Evolutionary conservation across 2,888 invertebrate species (phyloP).

Genomic region (Pyralis farinalis): DNA sequence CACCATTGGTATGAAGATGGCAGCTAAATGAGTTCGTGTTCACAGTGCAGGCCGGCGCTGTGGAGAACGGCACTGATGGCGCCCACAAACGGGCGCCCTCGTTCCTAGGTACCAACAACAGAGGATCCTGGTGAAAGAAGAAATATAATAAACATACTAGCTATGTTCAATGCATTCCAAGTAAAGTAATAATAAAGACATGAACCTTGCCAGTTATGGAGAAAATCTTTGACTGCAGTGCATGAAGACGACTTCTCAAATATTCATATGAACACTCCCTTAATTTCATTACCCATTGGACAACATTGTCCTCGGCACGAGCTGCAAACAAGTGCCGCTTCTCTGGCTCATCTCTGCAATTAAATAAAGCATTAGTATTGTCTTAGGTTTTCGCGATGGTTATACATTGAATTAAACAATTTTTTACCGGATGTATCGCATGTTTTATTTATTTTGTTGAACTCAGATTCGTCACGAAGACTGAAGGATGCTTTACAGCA

Average conservation of each 20-base stretch:
- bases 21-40: constrained; percentile 69
- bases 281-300: constrained; percentile 85
- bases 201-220: constrained; percentile 85
- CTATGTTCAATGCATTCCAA: no score
- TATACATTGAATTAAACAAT: no score
- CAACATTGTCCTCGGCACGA: constrained; percentile 85
- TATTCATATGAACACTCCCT: constrained; percentile 87
- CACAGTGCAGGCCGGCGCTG: constrained; percentile 60
- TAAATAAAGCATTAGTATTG: no score
- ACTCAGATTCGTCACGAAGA: no score
- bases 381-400: no score
- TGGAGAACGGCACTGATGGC: constrained; percentile 66
- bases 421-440: no score
- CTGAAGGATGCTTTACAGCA: no score
- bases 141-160: not conserved
- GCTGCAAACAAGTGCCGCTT: constrained; percentile 87
- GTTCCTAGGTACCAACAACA: constrained; percentile 82
- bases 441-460: no score
- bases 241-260: constrained; percentile 82
- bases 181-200: not conserved
- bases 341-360: constrained; percentile 81
- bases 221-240: constrained; percentile 84
- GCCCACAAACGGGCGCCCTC: constrained; percentile 78
- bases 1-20: constrained; percentile 65
- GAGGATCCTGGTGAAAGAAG: constrained; percentile 70